A percentile compares a stretch with the other conserved stretches of the same genome.
Evolutionary conservation across 2,113 vertebrate species (phyloP).

Genomic region (Calidris pygmaea): DNA sequence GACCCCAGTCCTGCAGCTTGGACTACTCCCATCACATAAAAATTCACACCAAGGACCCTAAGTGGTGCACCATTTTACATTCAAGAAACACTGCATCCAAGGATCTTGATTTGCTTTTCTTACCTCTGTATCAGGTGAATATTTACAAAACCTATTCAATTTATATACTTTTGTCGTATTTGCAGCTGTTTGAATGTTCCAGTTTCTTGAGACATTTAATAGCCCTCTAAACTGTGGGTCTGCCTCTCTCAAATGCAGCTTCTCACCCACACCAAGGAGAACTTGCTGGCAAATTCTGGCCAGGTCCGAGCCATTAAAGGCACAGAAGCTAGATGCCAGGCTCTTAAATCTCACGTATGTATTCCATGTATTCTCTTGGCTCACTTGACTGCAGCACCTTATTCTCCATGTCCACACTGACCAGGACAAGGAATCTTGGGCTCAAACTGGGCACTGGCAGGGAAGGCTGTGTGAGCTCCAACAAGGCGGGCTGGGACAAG

Average conservation of each 20-base stretch:
- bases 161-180: not conserved
- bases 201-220: not conserved
- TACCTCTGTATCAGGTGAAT: not conserved
- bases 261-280: not conserved
- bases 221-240: not conserved
- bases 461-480: not conserved
- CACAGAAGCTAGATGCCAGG: not conserved
- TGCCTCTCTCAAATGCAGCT: not conserved
- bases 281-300: not conserved
- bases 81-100: not conserved
- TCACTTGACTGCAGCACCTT: not conserved
- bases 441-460: not conserved
- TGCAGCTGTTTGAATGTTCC: not conserved
- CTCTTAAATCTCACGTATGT: not conserved
- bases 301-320: not conserved
- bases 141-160: not conserved
- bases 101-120: not conserved
- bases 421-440: not conserved
- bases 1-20: not conserved
- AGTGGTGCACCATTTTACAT: not conserved
- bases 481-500: fast-evolving
- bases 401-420: not conserved
- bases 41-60: not conserved
- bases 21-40: not conserved
- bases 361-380: not conserved